Conservation (phyloP, 2,888 invertebrate genomes). For the Coremacera marginata region DNA sequence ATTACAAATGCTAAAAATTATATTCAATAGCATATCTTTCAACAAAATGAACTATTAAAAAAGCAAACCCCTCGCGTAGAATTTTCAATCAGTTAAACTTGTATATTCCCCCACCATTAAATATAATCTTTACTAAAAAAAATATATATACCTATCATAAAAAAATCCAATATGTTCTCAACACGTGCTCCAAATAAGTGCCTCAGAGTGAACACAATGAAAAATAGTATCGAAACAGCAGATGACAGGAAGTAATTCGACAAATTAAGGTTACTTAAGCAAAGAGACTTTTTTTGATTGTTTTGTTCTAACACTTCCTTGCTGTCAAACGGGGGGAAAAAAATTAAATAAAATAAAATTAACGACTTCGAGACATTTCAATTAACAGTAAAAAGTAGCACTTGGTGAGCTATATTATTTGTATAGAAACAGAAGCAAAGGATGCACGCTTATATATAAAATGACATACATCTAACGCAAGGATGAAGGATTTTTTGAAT, state of each 20-base stretch:
- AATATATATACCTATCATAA: conserved; percentile 37
- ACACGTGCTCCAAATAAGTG: conserved; percentile 11
- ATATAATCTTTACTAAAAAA: too few species aligned
- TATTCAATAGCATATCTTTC: too few species aligned
- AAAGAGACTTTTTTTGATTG: not conserved
- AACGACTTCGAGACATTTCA: conserved; percentile 44
- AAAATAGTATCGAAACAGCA: conserved; percentile 51
- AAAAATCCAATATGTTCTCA: conserved; percentile 1
- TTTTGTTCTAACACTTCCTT: not conserved
- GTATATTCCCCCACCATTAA: too few species aligned
- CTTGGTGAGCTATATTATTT: conserved; percentile 26
- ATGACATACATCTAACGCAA: conserved; percentile 12
- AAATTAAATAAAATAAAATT: conserved; percentile 34
- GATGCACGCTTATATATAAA: not conserved
- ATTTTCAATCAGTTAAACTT: too few species aligned
- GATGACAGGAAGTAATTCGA: conserved; percentile 64
- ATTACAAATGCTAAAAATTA: too few species aligned
- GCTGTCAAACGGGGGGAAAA: conserved; percentile 26
- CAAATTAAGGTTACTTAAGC: conserved; percentile 48
- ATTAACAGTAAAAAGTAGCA: conserved; percentile 36
- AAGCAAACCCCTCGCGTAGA: too few species aligned
- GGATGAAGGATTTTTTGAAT: not conserved
- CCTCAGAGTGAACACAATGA: conserved; percentile 31
- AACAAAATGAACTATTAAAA: too few species aligned
- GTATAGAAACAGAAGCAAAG: not conserved